Evolutionary conservation across 2,113 vertebrate genomes (phyloP), one percentile per base, ranked within the genome.

Genomic region (Esox niger): DNA sequence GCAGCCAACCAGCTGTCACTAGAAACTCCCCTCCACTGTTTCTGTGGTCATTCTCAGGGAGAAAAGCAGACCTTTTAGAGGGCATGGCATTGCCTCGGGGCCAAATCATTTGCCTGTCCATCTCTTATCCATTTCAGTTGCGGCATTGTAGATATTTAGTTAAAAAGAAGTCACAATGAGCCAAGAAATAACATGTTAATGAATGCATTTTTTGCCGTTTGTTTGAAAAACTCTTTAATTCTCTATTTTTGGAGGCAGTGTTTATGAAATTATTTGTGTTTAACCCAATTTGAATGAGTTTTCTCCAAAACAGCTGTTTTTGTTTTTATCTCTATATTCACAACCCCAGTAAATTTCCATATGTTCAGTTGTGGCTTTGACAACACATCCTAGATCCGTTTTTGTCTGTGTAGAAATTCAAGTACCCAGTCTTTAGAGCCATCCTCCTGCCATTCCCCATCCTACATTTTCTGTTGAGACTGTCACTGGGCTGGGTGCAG

Each of bases 341-440:
- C 35, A 38, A 17, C 17, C 13, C 38, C 13, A 4, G 38, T 11
- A 30, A 23, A 29, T 54, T 23, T n/a, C 29, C 26, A 54, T 59
- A 68, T 55, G 68, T 65, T 72, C 71, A 70, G 26, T 17, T 82
- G 80, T 77, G 59, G 62, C 2, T 31, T 43, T 69, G 69, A 72
- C 59, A 58, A 69, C 71, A 74, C 69, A 54, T 77, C 71, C 66
- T 67, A 46, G 26, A 43, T 23, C n/a, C 71, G 64, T 71, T 38
- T 65, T 59, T 68, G 59, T 23, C 52, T 21, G 32, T 59, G 60
- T 38, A 11, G 69, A 79, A 77, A 82, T 66, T 77, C 56, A 72
- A 82, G 77, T 26, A 73, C 71, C 57, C 70, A 74, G 59, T 79
- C 75, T 80, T 82, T 73, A 80, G 69, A 75, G 84, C 15, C 35